Evolutionary conservation across 2,113 vertebrate species (phyloP), one percentile per base, ranked within the genome.

Genomic region (Melanocharis versteri): DNA sequence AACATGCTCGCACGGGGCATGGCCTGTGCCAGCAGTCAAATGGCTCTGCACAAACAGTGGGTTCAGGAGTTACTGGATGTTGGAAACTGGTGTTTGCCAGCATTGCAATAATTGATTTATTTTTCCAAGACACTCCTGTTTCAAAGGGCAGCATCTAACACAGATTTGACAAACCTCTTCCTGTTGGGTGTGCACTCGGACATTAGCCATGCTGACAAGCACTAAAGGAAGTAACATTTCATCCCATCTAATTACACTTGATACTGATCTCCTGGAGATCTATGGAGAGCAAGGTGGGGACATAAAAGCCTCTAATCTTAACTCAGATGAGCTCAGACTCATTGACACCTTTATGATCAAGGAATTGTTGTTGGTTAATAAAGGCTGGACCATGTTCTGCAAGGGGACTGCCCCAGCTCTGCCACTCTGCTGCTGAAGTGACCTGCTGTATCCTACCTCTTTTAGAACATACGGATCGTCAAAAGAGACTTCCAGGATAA

Each of bases 401-500:
- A 83, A 57, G 77, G 33, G 27, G 27, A 28, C 54, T 90, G 33
- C 62, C 22, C 51, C 84, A 73, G 33, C 64, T 81, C 31, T 58
- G 81, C 13, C 31, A 9, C 44, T 68, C 44, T 86, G 51, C 60
- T 83, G 65, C 66, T 79, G 62, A 71, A 66, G 51, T 58, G 47
- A 60, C 35, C 35, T 62, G 40, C 48, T 71, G 10, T 69, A 31
- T 68, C 92, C 95, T 92, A 98, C 98, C 95, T 66, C 96, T 77
- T 97, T 97, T 42, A 92, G 62, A 22, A 99, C 96, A 1, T 92
- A 94, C 0, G 70, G 94, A 87, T 98, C 98, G 54, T 82, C 96
- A 92, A 99, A 98, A 90, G 98, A 97, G 54, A 98, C 96, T 92
- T 98, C 84, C 24, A 99, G 91, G 12, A 80, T 87, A 87, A 98